Percentiles rank a stretch among this genome's conserved stretches.
Conservation (phyloP, 2,797 vertebrate species). For the Oreochromis grahami region DNA sequence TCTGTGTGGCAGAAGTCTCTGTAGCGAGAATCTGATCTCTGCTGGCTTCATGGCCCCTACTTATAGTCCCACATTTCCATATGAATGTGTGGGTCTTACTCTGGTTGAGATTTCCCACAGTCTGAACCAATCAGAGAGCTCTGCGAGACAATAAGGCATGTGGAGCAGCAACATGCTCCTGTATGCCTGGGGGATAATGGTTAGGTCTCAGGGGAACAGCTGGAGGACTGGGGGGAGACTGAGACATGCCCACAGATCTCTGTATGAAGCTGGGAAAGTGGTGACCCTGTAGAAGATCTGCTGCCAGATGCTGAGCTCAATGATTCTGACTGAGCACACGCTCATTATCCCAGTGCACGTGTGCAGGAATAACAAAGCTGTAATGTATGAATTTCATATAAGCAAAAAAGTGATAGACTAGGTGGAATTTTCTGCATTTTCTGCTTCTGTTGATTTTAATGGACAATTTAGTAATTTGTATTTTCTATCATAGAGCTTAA, state of each 20-base stretch:
- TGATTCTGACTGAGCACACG: constrained; percentile 15
- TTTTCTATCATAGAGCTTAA: not conserved
- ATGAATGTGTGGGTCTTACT: constrained; percentile 78
- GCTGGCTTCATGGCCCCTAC: constrained; percentile 60
- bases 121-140: constrained; percentile 79
- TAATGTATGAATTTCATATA: not conserved
- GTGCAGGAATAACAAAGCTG: not conserved
- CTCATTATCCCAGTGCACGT: not conserved
- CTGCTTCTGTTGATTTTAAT: not conserved
- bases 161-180: constrained; percentile 13
- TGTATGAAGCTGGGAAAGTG: constrained; percentile 62
- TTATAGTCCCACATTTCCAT: constrained; percentile 78
- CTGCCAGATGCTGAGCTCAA: constrained; percentile 27
- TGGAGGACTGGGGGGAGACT: constrained; percentile 37
- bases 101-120: constrained; percentile 83
- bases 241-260: constrained; percentile 6
- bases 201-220: constrained; percentile 48
- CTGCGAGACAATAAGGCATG: constrained; percentile 40
- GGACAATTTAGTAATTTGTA: not conserved
- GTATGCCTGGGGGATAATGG: constrained; percentile 35
- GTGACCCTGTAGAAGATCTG: constrained; percentile 46
- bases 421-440: not conserved
- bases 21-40: constrained; percentile 49
- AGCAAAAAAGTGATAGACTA: not conserved
- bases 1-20: constrained; percentile 61